These are phyloP conservation scores for Danio kyathit DNA, from an alignment of 2,797 vertebrate genomes.

Conservation along the genomic window DNA sequence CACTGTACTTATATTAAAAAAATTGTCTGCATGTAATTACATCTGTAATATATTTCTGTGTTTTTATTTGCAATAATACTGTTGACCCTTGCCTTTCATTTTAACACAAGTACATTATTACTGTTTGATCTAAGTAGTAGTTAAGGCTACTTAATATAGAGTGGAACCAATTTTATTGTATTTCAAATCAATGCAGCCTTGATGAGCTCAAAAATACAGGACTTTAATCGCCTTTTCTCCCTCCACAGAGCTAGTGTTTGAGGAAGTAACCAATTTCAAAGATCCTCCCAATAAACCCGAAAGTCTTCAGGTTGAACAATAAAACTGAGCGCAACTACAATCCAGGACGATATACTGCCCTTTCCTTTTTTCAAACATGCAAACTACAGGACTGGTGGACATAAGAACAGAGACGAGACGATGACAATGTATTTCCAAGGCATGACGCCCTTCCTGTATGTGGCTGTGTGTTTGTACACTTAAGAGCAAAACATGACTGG, in stretches of 20 bases:
- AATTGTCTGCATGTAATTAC: too few species aligned
- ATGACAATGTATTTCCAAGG: conserved; percentile 52
- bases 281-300: conserved; percentile 84
- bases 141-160: too few species aligned
- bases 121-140: too few species aligned
- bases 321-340: conserved; percentile 61
- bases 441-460: conserved; percentile 44
- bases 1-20: too few species aligned
- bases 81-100: too few species aligned
- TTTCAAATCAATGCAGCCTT: too few species aligned
- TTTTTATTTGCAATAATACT: too few species aligned
- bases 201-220: background rate
- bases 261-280: conserved; percentile 92
- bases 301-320: conserved; percentile 90
- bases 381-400: conserved; percentile 39
- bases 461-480: conserved; percentile 35
- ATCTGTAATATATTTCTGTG: too few species aligned
- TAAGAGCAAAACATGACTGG: conserved; percentile 20
- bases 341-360: conserved; percentile 53
- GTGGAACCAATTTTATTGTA: too few species aligned
- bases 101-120: too few species aligned
- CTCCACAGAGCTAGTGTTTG: conserved; percentile 90
- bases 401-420: conserved; percentile 47
- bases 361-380: conserved; percentile 51
- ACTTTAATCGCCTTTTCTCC: background rate